Evolutionary conservation across 2,797 vertebrate genomes (phyloP), one percentile per base, ranked within the genome.

Genomic region (Oreochromis mossambicus): DNA sequence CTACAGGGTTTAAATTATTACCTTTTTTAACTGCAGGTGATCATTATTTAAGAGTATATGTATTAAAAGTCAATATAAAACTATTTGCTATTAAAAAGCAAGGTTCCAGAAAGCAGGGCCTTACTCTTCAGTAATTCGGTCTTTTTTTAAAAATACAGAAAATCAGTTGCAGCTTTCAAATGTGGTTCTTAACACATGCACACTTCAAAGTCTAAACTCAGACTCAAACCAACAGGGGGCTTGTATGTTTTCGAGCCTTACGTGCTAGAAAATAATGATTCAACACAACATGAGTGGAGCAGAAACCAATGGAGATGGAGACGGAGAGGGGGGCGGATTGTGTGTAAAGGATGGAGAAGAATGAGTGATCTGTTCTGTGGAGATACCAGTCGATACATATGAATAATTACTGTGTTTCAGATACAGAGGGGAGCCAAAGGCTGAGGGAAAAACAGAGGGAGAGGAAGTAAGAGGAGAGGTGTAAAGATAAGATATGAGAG

Each of bases 171-270:
- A 52, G 66, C 56, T 91, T 85, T 84, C 83, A 86, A 85, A 85
- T 84, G 55, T 82, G 83, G 75, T 13, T 36, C 86, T 86, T 83
- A 1, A 70, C 83, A 85, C 87, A 79, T 73, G 61, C 70, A 7
- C 55, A 84, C 84, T 91, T 93, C 91, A 94, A 91, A 91, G 92
- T 75, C 36, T 78, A 43, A 86, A 56, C 82, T 79, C 17, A 11
- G 36, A 38, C 81, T 86, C 50, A 78, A 83, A 77, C 77, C 76
- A 36, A 68, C 6, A 7, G 84, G 87, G 82, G 79, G 56, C 52
- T 46, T 81, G 78, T 85, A 83, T 1, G n/a, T 86, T 83, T 84
- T 73, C 83, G 61, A 87, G 48, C 50, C 80, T 46, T 48, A 76
- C 78, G 82, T 75, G 77, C 78, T 78, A 43, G 38, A 55, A 77